A percentile compares a stretch with the other conserved stretches of the same genome.
Evolutionary conservation across 2,888 invertebrate species (phyloP).

Genomic region (Salpingus planirostris): DNA sequence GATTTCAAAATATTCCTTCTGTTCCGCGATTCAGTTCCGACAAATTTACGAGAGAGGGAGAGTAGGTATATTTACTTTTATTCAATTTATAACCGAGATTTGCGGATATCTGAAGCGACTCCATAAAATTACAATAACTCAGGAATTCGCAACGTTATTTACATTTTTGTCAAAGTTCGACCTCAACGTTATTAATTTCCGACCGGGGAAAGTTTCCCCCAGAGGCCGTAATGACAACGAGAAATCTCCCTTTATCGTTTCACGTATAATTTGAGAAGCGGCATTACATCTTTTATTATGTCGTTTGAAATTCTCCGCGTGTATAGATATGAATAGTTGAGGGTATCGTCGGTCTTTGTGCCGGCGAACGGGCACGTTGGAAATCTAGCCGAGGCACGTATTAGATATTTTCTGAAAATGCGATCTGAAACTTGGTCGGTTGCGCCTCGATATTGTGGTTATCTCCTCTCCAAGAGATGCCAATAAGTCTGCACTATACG

Average conservation of each 20-base stretch:
- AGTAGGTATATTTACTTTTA: slow-evolving; percentile 11
- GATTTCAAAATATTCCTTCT: slow-evolving; percentile 11
- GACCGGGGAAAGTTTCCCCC: slow-evolving; percentile 1
- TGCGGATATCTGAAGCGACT: no score
- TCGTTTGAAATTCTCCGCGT: slow-evolving; percentile 19
- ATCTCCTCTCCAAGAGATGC: slow-evolving; percentile 7
- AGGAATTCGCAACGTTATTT: slow-evolving; percentile 1
- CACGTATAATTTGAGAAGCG: slow-evolving; percentile 8
- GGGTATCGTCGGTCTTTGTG: slow-evolving; percentile 19
- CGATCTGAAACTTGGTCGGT: slow-evolving; percentile 14
- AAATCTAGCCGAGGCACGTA: slow-evolving; percentile 21
- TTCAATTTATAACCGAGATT: slow-evolving; percentile 11
- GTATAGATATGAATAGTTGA: slow-evolving; percentile 22
- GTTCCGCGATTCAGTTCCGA: slow-evolving; percentile 8
- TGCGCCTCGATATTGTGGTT: slow-evolving; percentile 11
- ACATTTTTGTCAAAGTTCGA: slow-evolving; percentile 1
- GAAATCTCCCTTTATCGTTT: slow-evolving; percentile 11
- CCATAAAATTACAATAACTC: neutral
- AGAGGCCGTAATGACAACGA: slow-evolving; percentile 9
- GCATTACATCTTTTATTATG: slow-evolving; percentile 13
- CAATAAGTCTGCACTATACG: slow-evolving; percentile 4
- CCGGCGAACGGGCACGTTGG: slow-evolving; percentile 15
- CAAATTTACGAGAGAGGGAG: slow-evolving; percentile 11
- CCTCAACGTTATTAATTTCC: slow-evolving; percentile 1
- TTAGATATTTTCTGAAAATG: slow-evolving; percentile 20